A percentile compares a stretch with the other conserved stretches of the same genome.
Conservation (phyloP, 2,797 vertebrate species). For the Brotogeris chrysoptera region DNA sequence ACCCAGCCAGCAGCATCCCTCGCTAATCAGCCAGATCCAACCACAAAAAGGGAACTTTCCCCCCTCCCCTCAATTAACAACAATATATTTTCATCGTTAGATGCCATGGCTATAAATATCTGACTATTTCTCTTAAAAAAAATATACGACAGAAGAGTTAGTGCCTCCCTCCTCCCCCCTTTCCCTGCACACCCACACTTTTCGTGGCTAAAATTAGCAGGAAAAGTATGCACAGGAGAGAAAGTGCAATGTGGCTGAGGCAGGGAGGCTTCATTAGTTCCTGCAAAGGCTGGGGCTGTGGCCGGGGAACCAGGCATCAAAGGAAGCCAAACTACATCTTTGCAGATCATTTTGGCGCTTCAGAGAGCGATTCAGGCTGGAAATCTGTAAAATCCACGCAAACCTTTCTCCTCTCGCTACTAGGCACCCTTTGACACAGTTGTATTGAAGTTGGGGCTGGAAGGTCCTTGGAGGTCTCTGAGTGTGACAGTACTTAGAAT, state of each 20-base stretch:
- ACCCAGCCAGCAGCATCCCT: constrained; percentile 28
- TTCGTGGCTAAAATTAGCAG: constrained; percentile 43
- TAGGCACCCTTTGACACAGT: constrained; percentile 76
- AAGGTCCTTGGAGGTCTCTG: constrained; percentile 86
- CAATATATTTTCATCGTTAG: constrained; percentile 22
- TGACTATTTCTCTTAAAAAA: background rate
- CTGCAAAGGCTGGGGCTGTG: constrained; percentile 40
- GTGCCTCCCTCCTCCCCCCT: background rate
- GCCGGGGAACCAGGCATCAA: constrained; percentile 21
- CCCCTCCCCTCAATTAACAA: background rate
- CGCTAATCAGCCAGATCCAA: constrained; percentile 28
- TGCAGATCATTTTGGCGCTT: constrained; percentile 58
- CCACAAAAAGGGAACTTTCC: background rate
- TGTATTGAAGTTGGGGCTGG: constrained; percentile 82
- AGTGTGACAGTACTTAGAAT: constrained; percentile 94
- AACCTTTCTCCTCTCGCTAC: constrained; percentile 62
- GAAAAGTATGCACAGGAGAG: constrained; percentile 40
- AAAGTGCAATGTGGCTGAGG: constrained; percentile 25
- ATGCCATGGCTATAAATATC: constrained; percentile 35
- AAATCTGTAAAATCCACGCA: constrained; percentile 71
- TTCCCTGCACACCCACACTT: constrained; percentile 4
- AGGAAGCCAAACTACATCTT: constrained; percentile 25
- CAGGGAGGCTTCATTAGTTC: constrained; percentile 44
- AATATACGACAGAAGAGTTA: background rate
- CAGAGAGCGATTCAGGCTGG: constrained; percentile 62